A percentile compares a stretch with the other conserved stretches of the same genome.
phyloP scores from a whole-genome alignment of 2,888 invertebrate genomes.

The Campoplex nolae region DNA sequence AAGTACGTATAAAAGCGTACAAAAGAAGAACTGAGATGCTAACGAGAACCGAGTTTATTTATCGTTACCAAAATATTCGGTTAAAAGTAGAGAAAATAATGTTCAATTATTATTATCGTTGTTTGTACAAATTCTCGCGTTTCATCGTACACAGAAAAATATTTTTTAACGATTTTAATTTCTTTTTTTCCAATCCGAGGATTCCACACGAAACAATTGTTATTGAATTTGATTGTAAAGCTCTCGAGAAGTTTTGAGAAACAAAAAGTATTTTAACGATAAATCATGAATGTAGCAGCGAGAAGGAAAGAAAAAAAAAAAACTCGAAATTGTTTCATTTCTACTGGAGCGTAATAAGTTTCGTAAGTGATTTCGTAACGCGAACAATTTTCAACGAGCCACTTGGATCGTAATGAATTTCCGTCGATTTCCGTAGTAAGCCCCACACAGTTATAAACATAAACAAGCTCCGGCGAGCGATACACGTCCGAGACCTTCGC shows the following conservation, averaged over 20 bases:
- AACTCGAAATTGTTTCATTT: background rate
- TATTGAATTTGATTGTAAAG: background rate
- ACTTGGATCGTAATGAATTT: constrained; percentile 2
- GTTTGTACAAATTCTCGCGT: background rate
- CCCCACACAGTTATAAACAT: constrained; percentile 12
- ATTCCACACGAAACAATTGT: background rate
- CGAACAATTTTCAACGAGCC: background rate
- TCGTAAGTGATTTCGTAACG: background rate
- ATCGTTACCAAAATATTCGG: background rate
- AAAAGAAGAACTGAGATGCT: background rate
- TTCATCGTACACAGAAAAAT: background rate
- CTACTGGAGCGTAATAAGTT: background rate
- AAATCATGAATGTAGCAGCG: background rate
- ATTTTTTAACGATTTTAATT: background rate
- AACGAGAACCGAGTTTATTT: constrained; percentile 4
- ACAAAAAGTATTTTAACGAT: background rate
- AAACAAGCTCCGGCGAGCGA: constrained; percentile 7
- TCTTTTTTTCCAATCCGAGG: background rate
- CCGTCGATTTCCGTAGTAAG: constrained; percentile 9
- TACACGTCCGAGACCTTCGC: constrained; percentile 30
- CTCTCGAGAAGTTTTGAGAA: background rate
- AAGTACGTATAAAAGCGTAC: background rate
- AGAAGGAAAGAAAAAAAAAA: background rate
- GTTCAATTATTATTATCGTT: background rate
- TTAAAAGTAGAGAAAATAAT: background rate